These are phyloP conservation scores for Rousettus madagascariensis DNA, from an alignment of 2,797 vertebrate genomes.

Conservation along the genomic window DNA sequence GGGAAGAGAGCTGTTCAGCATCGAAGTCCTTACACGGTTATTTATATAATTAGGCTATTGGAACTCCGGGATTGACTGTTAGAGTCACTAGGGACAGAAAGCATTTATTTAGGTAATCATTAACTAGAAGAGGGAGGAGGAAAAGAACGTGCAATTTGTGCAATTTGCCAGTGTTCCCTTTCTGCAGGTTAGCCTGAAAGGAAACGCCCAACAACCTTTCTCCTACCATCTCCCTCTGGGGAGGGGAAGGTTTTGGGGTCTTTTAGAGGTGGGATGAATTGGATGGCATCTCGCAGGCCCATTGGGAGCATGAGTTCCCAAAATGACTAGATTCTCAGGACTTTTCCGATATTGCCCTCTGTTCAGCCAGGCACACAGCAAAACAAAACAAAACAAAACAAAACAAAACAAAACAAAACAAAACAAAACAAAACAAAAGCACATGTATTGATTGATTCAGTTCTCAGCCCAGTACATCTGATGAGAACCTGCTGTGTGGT, in stretches of 20 bases:
- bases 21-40: background rate
- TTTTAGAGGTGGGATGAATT: background rate
- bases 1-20: slow-evolving; percentile 20
- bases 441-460: background rate
- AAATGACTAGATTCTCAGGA: background rate
- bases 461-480: background rate
- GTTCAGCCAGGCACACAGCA: background rate
- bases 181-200: slow-evolving; percentile 28
- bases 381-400: background rate
- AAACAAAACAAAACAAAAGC: background rate
- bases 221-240: background rate
- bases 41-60: slow-evolving; percentile 64
- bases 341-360: background rate
- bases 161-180: background rate
- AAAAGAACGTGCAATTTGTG: slow-evolving; percentile 19
- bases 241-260: background rate
- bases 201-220: background rate
- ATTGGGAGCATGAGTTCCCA: background rate
- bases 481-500: background rate
- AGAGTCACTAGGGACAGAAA: background rate
- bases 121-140: slow-evolving; percentile 49
- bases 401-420: background rate
- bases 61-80: background rate
- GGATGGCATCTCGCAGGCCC: background rate
- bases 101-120: slow-evolving; percentile 70